Conservation (phyloP, 1,140 invertebrate genomes). For the Formica exsecta region DNA sequence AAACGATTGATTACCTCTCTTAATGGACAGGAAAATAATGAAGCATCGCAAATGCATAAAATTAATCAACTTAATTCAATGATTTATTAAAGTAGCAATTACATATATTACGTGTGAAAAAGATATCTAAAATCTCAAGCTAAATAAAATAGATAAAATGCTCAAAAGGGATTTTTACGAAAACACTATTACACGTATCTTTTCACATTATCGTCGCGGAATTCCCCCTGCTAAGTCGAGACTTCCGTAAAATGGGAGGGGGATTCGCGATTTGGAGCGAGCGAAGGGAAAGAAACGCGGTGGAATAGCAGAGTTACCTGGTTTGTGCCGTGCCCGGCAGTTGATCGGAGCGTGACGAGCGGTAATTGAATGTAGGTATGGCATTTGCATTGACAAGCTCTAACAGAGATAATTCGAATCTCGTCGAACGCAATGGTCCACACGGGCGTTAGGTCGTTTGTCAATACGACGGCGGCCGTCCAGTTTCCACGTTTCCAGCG, state of each 20-base stretch:
- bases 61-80: not conserved
- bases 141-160: not conserved
- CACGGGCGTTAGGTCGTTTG: constrained; percentile 85
- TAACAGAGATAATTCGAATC: constrained; percentile 87
- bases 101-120: not conserved
- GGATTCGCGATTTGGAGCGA: not conserved
- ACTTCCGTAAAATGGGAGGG: not conserved
- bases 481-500: constrained; percentile 79
- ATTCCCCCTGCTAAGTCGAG: not conserved
- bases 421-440: constrained; percentile 85
- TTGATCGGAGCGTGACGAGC: constrained; percentile 86
- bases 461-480: constrained; percentile 84
- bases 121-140: not conserved
- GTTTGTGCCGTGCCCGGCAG: constrained; percentile 64
- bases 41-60: not conserved
- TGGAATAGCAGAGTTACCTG: constrained; percentile 64
- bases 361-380: constrained; percentile 86
- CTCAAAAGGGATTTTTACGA: not conserved
- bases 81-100: not conserved
- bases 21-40: not conserved
- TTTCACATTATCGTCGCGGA: too few species aligned
- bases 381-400: constrained; percentile 87
- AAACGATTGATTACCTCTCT: constrained; percentile 19
- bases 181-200: not conserved
- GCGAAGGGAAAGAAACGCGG: constrained; percentile 52